A percentile compares a stretch with the other conserved stretches of the same genome.
Conservation (phyloP, 2,888 invertebrate species). For the Coronaproctus castanopsis region DNA sequence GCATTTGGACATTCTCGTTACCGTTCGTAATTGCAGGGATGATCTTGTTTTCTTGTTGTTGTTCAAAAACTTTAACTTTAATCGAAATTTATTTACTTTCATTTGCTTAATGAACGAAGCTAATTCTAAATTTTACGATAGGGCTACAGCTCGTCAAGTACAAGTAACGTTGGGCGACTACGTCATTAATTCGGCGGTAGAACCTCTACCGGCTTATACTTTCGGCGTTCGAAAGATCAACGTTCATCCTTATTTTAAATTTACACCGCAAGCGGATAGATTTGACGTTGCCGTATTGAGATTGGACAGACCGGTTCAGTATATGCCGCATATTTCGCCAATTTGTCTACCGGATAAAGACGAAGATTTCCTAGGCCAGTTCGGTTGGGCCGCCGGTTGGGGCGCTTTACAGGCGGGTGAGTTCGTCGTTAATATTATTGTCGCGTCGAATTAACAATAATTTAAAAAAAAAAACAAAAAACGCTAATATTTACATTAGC, state of each 20-base stretch:
- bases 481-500: too few relatives aligned
- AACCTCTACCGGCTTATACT: slow-evolving; percentile 74
- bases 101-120: too few relatives aligned
- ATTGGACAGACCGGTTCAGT: slow-evolving; percentile 70
- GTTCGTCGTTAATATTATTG: too few relatives aligned
- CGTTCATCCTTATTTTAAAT: slow-evolving; percentile 78
- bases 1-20: too few relatives aligned
- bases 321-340: slow-evolving; percentile 74
- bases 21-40: too few relatives aligned
- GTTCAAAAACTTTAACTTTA: too few relatives aligned
- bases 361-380: slow-evolving; percentile 72
- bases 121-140: too few relatives aligned
- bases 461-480: too few relatives aligned
- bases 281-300: slow-evolving; percentile 80
- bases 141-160: slow-evolving; percentile 73
- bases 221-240: slow-evolving; percentile 78
- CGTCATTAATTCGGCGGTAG: slow-evolving; percentile 80
- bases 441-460: too few relatives aligned
- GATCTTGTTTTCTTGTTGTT: too few relatives aligned
- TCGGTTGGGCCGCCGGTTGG: slow-evolving; percentile 86
- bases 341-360: slow-evolving; percentile 79
- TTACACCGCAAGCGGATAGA: slow-evolving; percentile 53
- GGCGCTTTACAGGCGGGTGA: slow-evolving; percentile 52
- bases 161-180: slow-evolving; percentile 82
- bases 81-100: too few relatives aligned